phyloP scores from a whole-genome alignment of 2,888 invertebrate species.

The Epinotia bilunana region DNA sequence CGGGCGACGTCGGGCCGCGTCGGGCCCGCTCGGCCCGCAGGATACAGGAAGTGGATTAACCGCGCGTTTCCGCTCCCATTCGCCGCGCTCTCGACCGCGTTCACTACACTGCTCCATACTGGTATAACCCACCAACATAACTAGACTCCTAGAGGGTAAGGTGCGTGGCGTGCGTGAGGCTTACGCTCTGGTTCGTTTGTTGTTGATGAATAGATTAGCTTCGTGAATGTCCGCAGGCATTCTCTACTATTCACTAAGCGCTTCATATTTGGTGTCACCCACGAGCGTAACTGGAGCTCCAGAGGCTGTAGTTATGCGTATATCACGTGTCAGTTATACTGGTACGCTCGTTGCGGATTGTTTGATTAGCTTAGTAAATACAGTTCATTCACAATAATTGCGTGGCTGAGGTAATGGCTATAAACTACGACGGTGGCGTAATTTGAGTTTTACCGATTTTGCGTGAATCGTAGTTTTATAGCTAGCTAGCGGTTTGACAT shows the following conservation, averaged over 20 bases:
- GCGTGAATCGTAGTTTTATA: slow-evolving; percentile 20
- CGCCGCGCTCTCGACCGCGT: slow-evolving; percentile 71
- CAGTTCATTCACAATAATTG: slow-evolving; percentile 60
- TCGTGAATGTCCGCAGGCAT: neutral
- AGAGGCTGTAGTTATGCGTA: neutral
- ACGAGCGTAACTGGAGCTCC: neutral
- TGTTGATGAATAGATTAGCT: neutral
- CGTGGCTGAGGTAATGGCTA: slow-evolving; percentile 66
- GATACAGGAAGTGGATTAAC: slow-evolving; percentile 85
- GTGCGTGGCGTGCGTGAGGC: neutral
- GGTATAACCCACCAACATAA: neutral
- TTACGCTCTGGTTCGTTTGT: neutral
- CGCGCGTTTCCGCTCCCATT: slow-evolving; percentile 84
- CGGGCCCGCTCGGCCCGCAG: slow-evolving; percentile 74
- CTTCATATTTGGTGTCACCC: neutral
- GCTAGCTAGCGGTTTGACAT: slow-evolving; percentile 5
- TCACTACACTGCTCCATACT: slow-evolving; percentile 51
- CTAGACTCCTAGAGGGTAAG: neutral
- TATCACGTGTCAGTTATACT: neutral
- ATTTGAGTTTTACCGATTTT: slow-evolving; percentile 28
- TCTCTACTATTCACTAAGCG: neutral
- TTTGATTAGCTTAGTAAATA: neutral
- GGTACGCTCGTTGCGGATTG: neutral
- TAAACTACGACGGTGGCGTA: slow-evolving; percentile 52
- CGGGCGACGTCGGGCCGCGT: slow-evolving; percentile 53